Evolutionary conservation across 2,113 vertebrate genomes (phyloP).

Genomic region (Pseudopipra pipra): DNA sequence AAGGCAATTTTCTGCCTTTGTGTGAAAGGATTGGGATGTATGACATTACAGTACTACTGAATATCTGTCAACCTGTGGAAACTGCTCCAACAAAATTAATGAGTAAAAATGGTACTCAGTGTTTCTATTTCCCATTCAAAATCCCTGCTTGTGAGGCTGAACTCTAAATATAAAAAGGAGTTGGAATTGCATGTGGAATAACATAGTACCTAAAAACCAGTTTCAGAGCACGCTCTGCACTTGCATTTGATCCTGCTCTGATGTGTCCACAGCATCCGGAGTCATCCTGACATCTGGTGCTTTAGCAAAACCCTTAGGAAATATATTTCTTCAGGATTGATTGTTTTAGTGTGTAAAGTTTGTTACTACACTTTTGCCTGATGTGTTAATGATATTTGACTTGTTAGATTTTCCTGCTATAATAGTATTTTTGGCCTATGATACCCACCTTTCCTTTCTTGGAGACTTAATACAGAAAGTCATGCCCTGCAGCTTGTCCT

Average conservation of each 20-base stretch:
- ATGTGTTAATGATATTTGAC: background rate
- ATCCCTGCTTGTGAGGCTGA: background rate
- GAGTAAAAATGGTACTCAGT: rapidly evolving
- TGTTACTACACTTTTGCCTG: background rate
- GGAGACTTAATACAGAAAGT: background rate
- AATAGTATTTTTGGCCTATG: background rate
- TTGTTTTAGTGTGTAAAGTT: background rate
- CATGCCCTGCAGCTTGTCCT: background rate
- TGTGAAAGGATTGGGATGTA: background rate
- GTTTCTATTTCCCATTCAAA: background rate
- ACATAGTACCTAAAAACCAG: background rate
- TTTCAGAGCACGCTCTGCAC: rapidly evolving
- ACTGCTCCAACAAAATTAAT: background rate
- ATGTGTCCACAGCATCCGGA: background rate
- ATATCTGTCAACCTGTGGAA: background rate
- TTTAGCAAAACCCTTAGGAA: background rate
- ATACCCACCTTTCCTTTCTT: background rate
- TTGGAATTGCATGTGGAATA: background rate
- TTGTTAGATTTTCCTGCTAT: background rate
- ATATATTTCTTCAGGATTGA: background rate
- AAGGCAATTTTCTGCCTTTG: background rate
- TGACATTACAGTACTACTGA: background rate
- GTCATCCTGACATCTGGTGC: background rate
- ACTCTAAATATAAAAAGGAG: background rate
- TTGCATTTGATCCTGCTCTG: background rate